Evolutionary conservation across 37 sponge, comb jelly and placozoan species (phyloP), one percentile per base, ranked within the genome.

Genomic region (Oscarella lobularis): DNA sequence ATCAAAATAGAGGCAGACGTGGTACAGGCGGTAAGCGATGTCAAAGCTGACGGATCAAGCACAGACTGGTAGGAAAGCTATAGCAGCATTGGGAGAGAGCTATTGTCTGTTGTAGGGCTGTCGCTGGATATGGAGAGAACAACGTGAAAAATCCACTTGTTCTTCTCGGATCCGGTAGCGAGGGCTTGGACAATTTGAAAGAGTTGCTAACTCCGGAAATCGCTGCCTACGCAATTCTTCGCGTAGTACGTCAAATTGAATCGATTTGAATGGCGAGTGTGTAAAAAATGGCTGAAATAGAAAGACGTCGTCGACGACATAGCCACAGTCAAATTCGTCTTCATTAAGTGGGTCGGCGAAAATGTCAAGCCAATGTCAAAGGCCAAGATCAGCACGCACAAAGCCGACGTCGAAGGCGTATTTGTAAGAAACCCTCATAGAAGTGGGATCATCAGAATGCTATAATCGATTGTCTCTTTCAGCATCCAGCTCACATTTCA

Each of bases 341-440:
- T 76, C 68, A 82, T 93, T 38, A 76, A 81, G 67, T 93, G 94
- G 94, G 81, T 89, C 30, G 94, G 94, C 41, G 90, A 93, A 73
- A 39, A 67, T 0, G 85, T 86, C 38, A 93, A 89, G 76, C 87
- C 94, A 0, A 83, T 93, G 90, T 32, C 66, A 36, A 89, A 89
- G 77, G 94, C 87, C 38, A 89, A 84, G 84, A 65, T 82, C 36
- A 74, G 79, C 77, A 93, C 94, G 2, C 85, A 84, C 74, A 89
- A 86, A 41, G 94, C 88, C 73, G 87, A 72, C 30, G 34, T 93
- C 5, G 94, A 83, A 35, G 75, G 82, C 29, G 39, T 75, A 31
- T 86, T 93, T 75, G 82, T 48, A 48, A n/a, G n/a, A n/a, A n/a
- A n/a, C n/a, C n/a, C n/a, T n/a, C n/a, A n/a, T n/a, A n/a, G n/a